These are phyloP conservation scores for Yponomeuta plumbellus DNA, from an alignment of 2,888 invertebrate species.

Conservation along the genomic window DNA sequence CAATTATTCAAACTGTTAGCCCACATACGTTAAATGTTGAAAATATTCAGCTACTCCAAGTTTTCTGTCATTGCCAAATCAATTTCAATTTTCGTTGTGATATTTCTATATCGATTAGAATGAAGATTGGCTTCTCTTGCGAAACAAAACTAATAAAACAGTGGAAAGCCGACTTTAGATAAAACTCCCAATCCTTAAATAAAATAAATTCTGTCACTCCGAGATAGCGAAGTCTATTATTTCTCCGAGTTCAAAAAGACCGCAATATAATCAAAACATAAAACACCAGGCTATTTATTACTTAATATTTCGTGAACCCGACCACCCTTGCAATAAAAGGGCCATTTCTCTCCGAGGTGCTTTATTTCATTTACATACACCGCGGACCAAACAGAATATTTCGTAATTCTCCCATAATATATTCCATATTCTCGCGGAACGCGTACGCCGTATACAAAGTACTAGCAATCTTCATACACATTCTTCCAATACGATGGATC, in stretches of 20 bases:
- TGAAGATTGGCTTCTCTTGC: neutral
- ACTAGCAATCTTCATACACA: constrained; percentile 21
- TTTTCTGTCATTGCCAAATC: neutral
- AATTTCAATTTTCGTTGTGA: neutral
- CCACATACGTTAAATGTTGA: too few relatives aligned
- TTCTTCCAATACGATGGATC: constrained; percentile 2
- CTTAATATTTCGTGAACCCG: constrained; percentile 17
- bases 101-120: neutral
- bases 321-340: constrained; percentile 12
- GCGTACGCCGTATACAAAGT: constrained; percentile 30
- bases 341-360: constrained; percentile 20
- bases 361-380: constrained; percentile 30
- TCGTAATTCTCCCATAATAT: constrained; percentile 34
- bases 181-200: neutral
- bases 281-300: constrained; percentile 14
- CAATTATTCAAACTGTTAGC: too few relatives aligned
- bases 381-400: constrained; percentile 33
- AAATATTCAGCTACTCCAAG: too few relatives aligned
- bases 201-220: constrained; percentile 14
- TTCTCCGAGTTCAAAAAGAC: neutral
- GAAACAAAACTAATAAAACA: neutral
- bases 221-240: constrained; percentile 5
- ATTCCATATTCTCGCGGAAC: constrained; percentile 30
- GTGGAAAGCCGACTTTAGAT: neutral
- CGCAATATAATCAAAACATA: constrained; percentile 12